phyloP scores from a whole-genome alignment of 2,888 invertebrate genomes.

The Petrophora chlorosata region DNA sequence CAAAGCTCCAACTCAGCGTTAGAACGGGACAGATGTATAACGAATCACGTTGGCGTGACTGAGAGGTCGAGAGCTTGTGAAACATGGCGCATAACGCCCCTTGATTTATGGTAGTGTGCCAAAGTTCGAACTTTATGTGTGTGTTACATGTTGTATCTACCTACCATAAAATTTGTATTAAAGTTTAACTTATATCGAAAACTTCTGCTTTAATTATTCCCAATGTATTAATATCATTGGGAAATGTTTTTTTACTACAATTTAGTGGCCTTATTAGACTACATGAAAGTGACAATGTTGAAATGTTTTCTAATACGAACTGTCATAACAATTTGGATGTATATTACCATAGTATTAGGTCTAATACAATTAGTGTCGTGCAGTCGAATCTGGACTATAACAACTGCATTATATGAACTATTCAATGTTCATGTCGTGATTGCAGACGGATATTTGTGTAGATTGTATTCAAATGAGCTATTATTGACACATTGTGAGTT shows the following conservation, averaged over 20 bases:
- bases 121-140: slow-evolving; percentile 80
- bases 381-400: slow-evolving; percentile 32
- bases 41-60: slow-evolving; percentile 62
- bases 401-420: no score
- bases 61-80: slow-evolving; percentile 73
- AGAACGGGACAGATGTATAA: slow-evolving; percentile 66
- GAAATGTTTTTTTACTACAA: no score
- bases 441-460: slow-evolving; percentile 24
- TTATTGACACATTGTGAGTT: slow-evolving; percentile 60
- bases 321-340: slow-evolving; percentile 50
- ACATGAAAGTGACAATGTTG: neutral
- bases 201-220: slow-evolving; percentile 17
- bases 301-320: slow-evolving; percentile 42
- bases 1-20: slow-evolving; percentile 66
- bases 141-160: slow-evolving; percentile 60
- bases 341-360: no score
- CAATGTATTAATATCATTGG: neutral
- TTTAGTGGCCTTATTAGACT: no score
- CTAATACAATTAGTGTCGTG: no score
- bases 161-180: slow-evolving; percentile 36
- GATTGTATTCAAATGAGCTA: slow-evolving; percentile 72
- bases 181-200: slow-evolving; percentile 17
- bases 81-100: slow-evolving; percentile 85
- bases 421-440: slow-evolving; percentile 16
- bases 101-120: slow-evolving; percentile 83